Evolutionary conservation across 92 coral and sea anemone species (phyloP).

Genomic region (Parazoanthus darwini): DNA sequence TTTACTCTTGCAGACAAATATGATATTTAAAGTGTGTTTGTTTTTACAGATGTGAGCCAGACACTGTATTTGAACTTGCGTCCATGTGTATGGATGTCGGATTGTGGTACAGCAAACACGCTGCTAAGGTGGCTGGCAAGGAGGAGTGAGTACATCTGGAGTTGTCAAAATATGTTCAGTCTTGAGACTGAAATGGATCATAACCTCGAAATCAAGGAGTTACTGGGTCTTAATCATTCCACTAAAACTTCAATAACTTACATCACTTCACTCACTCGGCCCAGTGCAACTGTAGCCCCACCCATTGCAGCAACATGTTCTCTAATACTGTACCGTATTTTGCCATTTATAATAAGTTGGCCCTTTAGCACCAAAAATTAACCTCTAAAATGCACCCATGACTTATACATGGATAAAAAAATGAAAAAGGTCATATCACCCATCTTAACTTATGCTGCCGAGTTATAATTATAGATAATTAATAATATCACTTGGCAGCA

Average conservation of each 20-base stretch:
- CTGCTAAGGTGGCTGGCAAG: conserved; percentile 90
- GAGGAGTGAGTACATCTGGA: conserved; percentile 80
- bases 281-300: too few relatives aligned
- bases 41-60: conserved; percentile 76
- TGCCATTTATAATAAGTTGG: too few relatives aligned
- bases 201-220: not conserved
- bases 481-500: too few relatives aligned
- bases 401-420: too few relatives aligned
- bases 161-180: not conserved
- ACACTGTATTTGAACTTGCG: conserved; percentile 84
- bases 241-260: not conserved
- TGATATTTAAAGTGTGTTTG: not conserved
- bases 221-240: not conserved
- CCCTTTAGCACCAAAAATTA: too few relatives aligned
- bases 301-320: too few relatives aligned
- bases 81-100: conserved; percentile 86
- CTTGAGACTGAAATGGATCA: not conserved
- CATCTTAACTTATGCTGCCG: too few relatives aligned
- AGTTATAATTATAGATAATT: too few relatives aligned
- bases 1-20: not conserved
- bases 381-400: too few relatives aligned
- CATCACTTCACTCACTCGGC: too few relatives aligned
- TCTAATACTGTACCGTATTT: too few relatives aligned
- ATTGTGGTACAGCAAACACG: conserved; percentile 91
- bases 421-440: too few relatives aligned